Evolutionary conservation across 2,797 vertebrate species (phyloP).

Genomic region (Pseudocheirus occidentalis): DNA sequence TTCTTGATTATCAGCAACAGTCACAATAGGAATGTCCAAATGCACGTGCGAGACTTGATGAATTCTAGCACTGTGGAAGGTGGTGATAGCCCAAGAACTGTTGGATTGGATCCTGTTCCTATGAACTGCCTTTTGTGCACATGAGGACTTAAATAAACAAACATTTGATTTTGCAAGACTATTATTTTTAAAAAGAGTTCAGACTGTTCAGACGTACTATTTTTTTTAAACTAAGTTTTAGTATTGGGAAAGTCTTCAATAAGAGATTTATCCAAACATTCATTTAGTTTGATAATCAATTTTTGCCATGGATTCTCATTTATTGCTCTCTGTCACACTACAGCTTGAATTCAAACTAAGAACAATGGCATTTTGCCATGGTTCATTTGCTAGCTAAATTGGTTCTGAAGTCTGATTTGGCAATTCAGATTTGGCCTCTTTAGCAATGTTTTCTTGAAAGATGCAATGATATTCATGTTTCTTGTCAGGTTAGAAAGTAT

Average conservation of each 20-base stretch:
- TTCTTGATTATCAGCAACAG: slow-evolving; percentile 99
- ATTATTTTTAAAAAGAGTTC: slow-evolving; percentile 92
- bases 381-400: background rate
- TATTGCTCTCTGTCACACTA: background rate
- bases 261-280: background rate
- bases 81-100: slow-evolving; percentile 98
- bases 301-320: background rate
- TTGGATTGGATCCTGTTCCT: slow-evolving; percentile 98
- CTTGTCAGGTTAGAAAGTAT: slow-evolving; percentile 99
- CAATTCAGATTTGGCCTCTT: slow-evolving; percentile 45
- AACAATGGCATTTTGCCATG: background rate
- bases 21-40: slow-evolving; percentile 99
- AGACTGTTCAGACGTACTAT: slow-evolving; percentile 98
- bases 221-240: slow-evolving; percentile 25
- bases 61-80: slow-evolving; percentile 99
- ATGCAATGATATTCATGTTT: slow-evolving; percentile 99
- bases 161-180: slow-evolving; percentile 97
- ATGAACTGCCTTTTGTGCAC: slow-evolving; percentile 98
- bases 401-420: background rate
- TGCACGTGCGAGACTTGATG: slow-evolving; percentile 99
- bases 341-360: background rate
- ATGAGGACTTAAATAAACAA: slow-evolving; percentile 99
- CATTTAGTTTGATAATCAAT: background rate
- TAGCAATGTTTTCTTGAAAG: slow-evolving; percentile 82
- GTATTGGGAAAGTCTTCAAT: background rate